Evolutionary conservation across 2,888 invertebrate genomes (phyloP).

Genomic region (Chrysolina haemoptera): DNA sequence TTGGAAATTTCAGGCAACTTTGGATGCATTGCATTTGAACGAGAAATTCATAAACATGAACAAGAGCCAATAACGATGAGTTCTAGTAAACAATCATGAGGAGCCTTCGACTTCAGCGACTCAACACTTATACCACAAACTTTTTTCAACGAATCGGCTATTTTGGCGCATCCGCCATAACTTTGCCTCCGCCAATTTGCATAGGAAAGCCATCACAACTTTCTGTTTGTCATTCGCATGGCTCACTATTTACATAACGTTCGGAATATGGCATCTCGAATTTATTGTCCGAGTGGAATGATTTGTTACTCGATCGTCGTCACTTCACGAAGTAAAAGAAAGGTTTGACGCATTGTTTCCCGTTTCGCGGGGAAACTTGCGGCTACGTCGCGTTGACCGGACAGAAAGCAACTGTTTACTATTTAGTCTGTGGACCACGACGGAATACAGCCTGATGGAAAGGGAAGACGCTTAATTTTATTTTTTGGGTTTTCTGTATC

Average conservation of each 20-base stretch:
- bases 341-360: conserved; percentile 62
- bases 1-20: too few species aligned
- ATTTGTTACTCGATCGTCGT: conserved; percentile 57
- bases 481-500: too few species aligned
- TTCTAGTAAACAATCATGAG: not conserved
- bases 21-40: too few species aligned
- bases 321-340: conserved; percentile 57
- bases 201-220: conserved; percentile 42
- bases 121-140: not conserved
- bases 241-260: conserved; percentile 37
- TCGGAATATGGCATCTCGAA: conserved; percentile 48
- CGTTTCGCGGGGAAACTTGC: conserved; percentile 52
- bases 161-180: conserved; percentile 23
- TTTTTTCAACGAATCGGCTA: not conserved
- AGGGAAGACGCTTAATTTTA: too few species aligned
- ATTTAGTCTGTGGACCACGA: conserved; percentile 43
- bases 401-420: conserved; percentile 61
- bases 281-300: conserved; percentile 51
- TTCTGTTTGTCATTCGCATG: conserved; percentile 13
- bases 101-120: not conserved
- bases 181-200: conserved; percentile 31
- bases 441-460: not conserved
- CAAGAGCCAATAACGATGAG: not conserved
- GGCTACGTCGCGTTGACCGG: conserved; percentile 58
- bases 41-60: not conserved